Evolutionary conservation across 2,888 invertebrate species (phyloP), one percentile per base, ranked within the genome.

Genomic region (Pterostichus niger): DNA sequence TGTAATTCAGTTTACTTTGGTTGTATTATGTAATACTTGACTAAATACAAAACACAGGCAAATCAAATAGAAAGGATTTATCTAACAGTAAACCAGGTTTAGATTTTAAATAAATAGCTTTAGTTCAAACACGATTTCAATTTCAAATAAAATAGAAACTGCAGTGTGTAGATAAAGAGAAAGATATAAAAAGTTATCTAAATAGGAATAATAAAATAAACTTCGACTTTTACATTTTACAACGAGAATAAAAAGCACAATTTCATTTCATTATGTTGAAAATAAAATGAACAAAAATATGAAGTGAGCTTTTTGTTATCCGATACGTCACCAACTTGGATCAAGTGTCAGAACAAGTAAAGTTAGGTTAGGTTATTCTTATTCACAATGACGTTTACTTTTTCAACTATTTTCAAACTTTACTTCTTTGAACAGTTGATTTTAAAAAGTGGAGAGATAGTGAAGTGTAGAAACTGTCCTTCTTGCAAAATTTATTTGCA

Each of bases 361-460:
- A 77, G 77, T 77, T 75, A n/a, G 52, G 15, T 54, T 75, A 49
- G 31, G 75, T 75, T 56, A 77, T 77, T 77, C 77, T 77, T 56
- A 77, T 56, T 56, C 77, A 77, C 77, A 56, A 77, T 77, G 77
- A 77, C 77, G 17, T 77, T 56, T 77, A 77, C 54, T 77, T 77
- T 77, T 77, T 77, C 71, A 49, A 77, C 77, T 77, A 77, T 77
- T 54, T 77, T 77, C 59, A 56, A 77, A 77, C 54, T 77, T 77
- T 77, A 75, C 71, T 71, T 71, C 40, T 71, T 44, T 17, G 71
- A 71, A 71, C 71, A 71, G 71, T 71, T 46, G 71, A 71, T 71
- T 71, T 46, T 17, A 33, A 71, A 71, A 71, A 71, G 71, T 71
- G 71, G 44, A 44, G 68, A 33, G 71, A 71, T 71, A 71, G 71